Base-by-base conservation (phyloP, 2,113 vertebrate genomes). In the Heterochromis multidens region DNA sequence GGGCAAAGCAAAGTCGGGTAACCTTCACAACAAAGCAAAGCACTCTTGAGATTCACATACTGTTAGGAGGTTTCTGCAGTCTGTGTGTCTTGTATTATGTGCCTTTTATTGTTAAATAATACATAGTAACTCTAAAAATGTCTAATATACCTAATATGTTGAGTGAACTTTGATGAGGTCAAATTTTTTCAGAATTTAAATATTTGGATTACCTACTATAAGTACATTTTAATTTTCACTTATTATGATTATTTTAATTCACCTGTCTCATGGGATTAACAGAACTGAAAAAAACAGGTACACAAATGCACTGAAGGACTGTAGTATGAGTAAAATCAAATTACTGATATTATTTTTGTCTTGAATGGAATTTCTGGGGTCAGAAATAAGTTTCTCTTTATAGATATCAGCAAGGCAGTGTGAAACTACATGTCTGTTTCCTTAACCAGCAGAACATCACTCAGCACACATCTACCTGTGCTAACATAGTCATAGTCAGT, bases 11-110 rank as follows among this genome's bases (percentile, higher is more conserved):
- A 54, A 52, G 17, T 74, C 70, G 13, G 17, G 70, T 33, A 54
- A 54, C 81, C 77, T 85, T 88, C 84, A 86, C 57, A 76, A 49
- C 63, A 87, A 61, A 82, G 77, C 81, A 16, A 35, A 40, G 14
- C 80, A 60, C 59, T 78, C 72, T 58, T 33, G 58, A 87, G 19
- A 74, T 74, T 74, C 2, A 17, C 25, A 16, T 10, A 59, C 46
- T 77, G 54, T 40, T 63, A 43, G 25, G 25, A 62, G 77, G 29
- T 14, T 74, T 29, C 29, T 3, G 25, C 27, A 21, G 1, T 74
- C 17, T 74, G 49, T 49, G 40, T 19, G 3, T 74, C 11, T 52
- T 52, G 16, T 72, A 21, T 72, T 72, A 52, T 74, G 67, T 67
- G 37, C 21, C 25, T 74, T 74, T 21, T 74, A 74, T 52, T 74